Evolutionary conservation across 2,797 vertebrate species (phyloP).

Genomic region (Catharus ustulatus): DNA sequence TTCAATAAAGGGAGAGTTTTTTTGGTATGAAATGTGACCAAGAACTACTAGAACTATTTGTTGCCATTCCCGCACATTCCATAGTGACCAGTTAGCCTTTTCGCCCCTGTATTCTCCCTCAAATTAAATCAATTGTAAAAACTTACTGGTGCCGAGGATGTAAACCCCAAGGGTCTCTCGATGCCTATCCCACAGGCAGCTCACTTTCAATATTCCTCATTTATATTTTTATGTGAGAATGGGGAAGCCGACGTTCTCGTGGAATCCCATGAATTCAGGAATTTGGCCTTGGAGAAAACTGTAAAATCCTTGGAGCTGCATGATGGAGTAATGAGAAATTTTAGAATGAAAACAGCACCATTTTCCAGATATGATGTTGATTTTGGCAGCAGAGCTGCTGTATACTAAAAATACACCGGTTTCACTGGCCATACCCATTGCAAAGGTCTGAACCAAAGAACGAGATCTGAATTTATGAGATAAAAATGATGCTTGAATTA

Average conservation of each 20-base stretch:
- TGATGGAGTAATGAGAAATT: neutral
- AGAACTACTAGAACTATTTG: neutral
- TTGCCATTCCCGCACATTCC: neutral
- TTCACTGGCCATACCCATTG: neutral
- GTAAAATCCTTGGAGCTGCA: neutral
- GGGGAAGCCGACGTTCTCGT: neutral
- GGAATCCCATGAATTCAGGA: neutral
- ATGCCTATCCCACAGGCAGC: neutral
- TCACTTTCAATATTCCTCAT: neutral
- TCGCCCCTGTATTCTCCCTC: rapidly evolving
- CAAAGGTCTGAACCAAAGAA: neutral
- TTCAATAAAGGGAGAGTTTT: rapidly evolving
- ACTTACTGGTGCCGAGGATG: rapidly evolving
- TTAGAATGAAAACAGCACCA: neutral
- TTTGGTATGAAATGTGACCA: neutral
- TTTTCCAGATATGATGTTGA: neutral
- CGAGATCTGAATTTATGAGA: neutral
- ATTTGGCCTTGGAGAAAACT: neutral
- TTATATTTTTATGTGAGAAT: neutral
- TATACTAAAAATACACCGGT: neutral
- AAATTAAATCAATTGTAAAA: neutral
- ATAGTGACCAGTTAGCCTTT: neutral
- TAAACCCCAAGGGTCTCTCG: neutral
- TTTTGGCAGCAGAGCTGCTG: neutral
- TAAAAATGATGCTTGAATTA: neutral